A percentile compares a stretch with the other conserved stretches of the same genome.
phyloP scores from a whole-genome alignment of 2,113 vertebrate genomes.

The Hassar affinis region DNA sequence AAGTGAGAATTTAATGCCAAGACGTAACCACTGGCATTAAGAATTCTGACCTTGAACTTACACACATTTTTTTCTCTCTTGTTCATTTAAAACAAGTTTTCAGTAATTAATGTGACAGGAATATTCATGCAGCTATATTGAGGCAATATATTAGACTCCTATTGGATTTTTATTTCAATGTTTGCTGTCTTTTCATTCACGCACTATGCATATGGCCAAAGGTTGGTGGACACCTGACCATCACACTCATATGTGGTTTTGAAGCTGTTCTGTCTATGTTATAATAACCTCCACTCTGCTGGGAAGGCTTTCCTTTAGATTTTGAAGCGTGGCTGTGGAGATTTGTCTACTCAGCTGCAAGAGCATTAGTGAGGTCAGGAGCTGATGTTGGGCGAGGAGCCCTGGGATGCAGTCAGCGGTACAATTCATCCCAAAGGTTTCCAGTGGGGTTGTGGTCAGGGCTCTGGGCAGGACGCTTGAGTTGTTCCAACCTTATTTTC shows the following conservation, averaged over 20 bases:
- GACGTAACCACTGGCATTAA: neutral
- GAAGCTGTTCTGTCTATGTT: neutral
- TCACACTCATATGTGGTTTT: neutral
- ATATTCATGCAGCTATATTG: neutral
- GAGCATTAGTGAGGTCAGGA: neutral
- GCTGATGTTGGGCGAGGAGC: neutral
- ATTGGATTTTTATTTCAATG: neutral
- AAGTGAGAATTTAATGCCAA: neutral
- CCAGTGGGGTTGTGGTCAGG: neutral
- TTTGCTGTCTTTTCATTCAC: neutral
- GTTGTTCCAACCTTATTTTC: neutral
- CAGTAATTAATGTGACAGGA: neutral
- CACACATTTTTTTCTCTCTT: neutral
- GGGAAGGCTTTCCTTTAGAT: neutral
- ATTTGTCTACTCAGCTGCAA: neutral
- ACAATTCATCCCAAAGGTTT: neutral
- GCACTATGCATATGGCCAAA: neutral
- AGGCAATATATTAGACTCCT: neutral
- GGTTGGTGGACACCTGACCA: neutral
- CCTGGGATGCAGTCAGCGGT: neutral
- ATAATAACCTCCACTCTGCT: neutral
- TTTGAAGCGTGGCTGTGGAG: neutral
- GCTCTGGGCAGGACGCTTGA: neutral
- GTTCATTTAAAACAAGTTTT: neutral
- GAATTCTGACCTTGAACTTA: neutral